Percentiles rank a stretch among this genome's conserved stretches.
phyloP scores from a whole-genome alignment of 2,797 vertebrate species.

The Clarias pachynema region DNA sequence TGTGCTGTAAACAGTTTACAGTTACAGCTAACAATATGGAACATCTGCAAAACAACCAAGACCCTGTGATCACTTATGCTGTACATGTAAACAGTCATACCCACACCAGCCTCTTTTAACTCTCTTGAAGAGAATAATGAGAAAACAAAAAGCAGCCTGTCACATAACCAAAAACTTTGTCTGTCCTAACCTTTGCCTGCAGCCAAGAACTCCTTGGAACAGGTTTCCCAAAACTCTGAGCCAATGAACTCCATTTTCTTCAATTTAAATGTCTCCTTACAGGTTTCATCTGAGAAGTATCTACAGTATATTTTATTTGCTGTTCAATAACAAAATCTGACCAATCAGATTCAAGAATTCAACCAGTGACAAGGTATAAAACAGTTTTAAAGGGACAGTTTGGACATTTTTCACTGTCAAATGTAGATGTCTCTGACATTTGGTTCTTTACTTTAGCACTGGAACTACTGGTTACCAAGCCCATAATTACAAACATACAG shows the following conservation, averaged over 20 bases:
- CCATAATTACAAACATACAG: neutral
- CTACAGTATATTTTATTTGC: neutral
- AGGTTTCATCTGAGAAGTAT: neutral
- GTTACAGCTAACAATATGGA: neutral
- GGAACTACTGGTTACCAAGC: neutral
- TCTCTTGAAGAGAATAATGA: neutral
- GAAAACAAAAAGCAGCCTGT: neutral
- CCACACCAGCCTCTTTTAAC: neutral
- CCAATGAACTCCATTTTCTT: neutral
- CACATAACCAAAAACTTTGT: neutral
- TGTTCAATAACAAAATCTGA: neutral
- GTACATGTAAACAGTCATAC: neutral
- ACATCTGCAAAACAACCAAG: neutral
- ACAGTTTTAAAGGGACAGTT: neutral
- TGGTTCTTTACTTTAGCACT: neutral
- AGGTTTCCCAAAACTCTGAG: neutral
- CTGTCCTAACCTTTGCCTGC: neutral
- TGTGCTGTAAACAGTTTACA: neutral
- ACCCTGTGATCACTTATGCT: neutral
- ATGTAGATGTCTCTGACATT: neutral
- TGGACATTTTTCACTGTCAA: neutral
- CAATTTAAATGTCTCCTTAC: neutral
- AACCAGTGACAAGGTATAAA: neutral
- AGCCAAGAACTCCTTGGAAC: neutral
- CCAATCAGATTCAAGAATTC: neutral